Conservation (phyloP, 2,113 vertebrate genomes). For the Pygoscelis adeliae region DNA sequence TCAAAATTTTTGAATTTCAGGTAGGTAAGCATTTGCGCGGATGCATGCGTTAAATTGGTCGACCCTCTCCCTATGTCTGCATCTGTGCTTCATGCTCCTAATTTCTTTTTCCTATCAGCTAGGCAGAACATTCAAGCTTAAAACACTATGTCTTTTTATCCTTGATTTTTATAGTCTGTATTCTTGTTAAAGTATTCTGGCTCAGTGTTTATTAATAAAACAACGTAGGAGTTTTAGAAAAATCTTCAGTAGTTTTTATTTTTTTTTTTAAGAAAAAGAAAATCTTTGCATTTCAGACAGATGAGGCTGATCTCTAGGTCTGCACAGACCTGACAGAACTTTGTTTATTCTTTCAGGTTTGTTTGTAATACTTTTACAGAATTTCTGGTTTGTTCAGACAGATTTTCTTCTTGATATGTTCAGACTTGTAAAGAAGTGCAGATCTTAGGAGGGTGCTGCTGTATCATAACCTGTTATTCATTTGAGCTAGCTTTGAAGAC, state of each 20-base stretch:
- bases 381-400: neutral
- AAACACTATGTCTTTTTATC: neutral
- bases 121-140: conserved; percentile 6
- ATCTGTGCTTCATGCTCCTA: conserved; percentile 69
- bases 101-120: conserved; percentile 39
- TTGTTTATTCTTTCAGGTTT: neutral
- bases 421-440: neutral
- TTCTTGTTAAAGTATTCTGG: neutral
- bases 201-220: neutral
- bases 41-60: conserved; percentile 74
- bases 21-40: conserved; percentile 70
- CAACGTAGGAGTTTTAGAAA: neutral
- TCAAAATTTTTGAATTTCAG: conserved; percentile 75
- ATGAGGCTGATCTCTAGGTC: neutral
- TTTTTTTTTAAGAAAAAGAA: neutral
- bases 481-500: neutral
- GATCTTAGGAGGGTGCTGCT: neutral
- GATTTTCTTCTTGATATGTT: neutral
- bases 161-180: neutral
- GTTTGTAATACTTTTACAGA: neutral
- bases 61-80: conserved; percentile 73
- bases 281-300: neutral
- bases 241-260: neutral
- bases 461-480: neutral
- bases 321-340: neutral